Conservation (phyloP, 2,888 invertebrate genomes). For the Agrochola macilenta region DNA sequence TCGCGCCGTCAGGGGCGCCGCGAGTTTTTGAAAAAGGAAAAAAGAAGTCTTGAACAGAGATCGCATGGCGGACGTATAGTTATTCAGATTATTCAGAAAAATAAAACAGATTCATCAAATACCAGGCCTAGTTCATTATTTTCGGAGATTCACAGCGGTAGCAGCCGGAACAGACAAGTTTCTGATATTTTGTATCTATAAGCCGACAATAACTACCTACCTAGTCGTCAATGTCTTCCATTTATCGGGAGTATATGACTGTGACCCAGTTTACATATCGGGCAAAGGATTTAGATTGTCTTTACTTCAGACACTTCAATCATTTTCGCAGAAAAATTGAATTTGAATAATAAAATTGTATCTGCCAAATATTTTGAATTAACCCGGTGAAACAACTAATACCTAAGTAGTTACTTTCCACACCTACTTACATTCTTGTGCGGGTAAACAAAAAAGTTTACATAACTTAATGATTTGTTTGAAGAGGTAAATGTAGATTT, state of each 20-base stretch:
- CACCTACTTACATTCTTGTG: not conserved
- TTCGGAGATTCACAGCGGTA: too few species aligned
- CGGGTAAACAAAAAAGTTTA: not conserved
- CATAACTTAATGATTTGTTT: too few species aligned
- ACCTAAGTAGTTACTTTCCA: not conserved
- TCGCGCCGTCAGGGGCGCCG: too few species aligned
- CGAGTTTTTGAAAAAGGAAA: too few species aligned
- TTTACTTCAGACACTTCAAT: constrained; percentile 7
- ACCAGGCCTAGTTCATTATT: too few species aligned
- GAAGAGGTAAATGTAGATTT: not conserved
- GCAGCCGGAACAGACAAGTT: not conserved
- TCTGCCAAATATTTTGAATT: not conserved
- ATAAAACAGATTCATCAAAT: too few species aligned
- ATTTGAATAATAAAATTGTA: constrained; percentile 13
- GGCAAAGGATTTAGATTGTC: constrained; percentile 55
- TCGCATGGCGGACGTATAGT: too few species aligned
- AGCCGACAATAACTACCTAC: not conserved
- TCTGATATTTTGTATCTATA: not conserved
- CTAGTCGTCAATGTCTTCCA: not conserved
- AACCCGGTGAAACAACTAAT: not conserved
- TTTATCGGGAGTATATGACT: constrained; percentile 18
- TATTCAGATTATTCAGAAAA: too few species aligned
- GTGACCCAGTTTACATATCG: constrained; percentile 46
- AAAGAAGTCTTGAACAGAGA: too few species aligned
- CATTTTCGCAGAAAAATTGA: constrained; percentile 1